A percentile compares a stretch with the other conserved stretches of the same genome.
Conservation (phyloP, 1,140 invertebrate genomes). For the Leptopilina boulardi region DNA sequence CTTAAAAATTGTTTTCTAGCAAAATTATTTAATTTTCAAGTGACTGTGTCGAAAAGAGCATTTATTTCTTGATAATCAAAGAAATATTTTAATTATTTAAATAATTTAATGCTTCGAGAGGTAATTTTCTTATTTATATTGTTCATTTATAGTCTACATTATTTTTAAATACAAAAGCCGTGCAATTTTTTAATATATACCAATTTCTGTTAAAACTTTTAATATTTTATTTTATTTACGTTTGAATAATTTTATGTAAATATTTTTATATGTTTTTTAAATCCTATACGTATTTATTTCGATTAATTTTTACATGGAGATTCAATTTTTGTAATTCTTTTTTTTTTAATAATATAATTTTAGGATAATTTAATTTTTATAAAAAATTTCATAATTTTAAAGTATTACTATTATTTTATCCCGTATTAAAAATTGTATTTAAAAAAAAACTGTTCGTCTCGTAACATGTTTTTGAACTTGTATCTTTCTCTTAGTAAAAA, state of each 20-base stretch:
- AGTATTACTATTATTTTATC: too few relatives aligned
- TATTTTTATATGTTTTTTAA: not conserved
- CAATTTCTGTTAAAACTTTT: not conserved
- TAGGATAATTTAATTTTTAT: too few relatives aligned
- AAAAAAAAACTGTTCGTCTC: too few relatives aligned
- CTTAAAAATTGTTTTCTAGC: not conserved
- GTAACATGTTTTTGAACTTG: too few relatives aligned
- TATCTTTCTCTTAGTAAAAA: not conserved
- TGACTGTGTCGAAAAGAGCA: not conserved
- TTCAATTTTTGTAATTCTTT: not conserved
- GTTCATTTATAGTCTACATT: not conserved
- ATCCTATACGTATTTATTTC: not conserved
- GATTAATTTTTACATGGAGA: not conserved
- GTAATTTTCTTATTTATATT: not conserved
- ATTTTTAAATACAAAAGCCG: not conserved
- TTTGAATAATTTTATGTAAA: slow-evolving; percentile 15
- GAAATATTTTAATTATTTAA: not conserved
- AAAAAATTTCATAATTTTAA: too few relatives aligned
- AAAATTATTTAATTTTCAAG: not conserved
- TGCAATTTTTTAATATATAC: not conserved
- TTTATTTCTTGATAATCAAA: not conserved
- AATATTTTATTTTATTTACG: slow-evolving; percentile 13
- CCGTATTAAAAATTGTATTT: too few relatives aligned
- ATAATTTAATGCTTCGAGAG: not conserved
- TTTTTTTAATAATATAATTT: not conserved